A percentile compares a stretch with the other conserved stretches of the same genome.
Conservation (phyloP, 1,140 invertebrate species). For the Cydia splendana region DNA sequence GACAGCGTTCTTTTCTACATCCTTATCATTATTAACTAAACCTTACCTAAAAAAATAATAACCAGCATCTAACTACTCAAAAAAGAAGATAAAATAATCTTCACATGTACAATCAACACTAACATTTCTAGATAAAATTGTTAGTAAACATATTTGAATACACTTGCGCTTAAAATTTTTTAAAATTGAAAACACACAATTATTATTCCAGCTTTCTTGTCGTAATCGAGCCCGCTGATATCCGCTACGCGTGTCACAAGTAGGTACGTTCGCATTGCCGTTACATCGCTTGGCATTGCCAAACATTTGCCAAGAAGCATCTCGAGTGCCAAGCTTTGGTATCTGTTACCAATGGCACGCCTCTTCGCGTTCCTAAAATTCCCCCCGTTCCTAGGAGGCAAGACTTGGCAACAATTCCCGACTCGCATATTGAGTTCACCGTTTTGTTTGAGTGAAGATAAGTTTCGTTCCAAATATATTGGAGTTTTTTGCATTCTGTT, state of each 20-base stretch:
- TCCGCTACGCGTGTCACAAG: slow-evolving; percentile 34
- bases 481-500: slow-evolving; percentile 38
- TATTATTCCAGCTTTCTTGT: neutral
- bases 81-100: too few relatives aligned
- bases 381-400: slow-evolving; percentile 36
- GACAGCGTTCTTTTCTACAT: too few relatives aligned
- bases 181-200: neutral
- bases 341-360: slow-evolving; percentile 57
- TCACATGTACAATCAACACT: too few relatives aligned
- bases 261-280: slow-evolving; percentile 48
- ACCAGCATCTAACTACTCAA: too few relatives aligned
- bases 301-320: slow-evolving; percentile 58
- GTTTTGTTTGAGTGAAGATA: slow-evolving; percentile 52
- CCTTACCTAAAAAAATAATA: too few relatives aligned
- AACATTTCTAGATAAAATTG: too few relatives aligned
- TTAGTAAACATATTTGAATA: too few relatives aligned
- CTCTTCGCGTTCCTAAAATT: slow-evolving; percentile 46
- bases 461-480: slow-evolving; percentile 51
- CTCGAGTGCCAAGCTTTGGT: slow-evolving; percentile 54
- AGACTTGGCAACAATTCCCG: slow-evolving; percentile 59
- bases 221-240: neutral
- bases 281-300: slow-evolving; percentile 45
- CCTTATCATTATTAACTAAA: too few relatives aligned
- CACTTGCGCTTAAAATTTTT: too few relatives aligned
- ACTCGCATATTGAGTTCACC: slow-evolving; percentile 59